phyloP scores from a whole-genome alignment of 2,797 vertebrate genomes.

The Cryptoprocta ferox region DNA sequence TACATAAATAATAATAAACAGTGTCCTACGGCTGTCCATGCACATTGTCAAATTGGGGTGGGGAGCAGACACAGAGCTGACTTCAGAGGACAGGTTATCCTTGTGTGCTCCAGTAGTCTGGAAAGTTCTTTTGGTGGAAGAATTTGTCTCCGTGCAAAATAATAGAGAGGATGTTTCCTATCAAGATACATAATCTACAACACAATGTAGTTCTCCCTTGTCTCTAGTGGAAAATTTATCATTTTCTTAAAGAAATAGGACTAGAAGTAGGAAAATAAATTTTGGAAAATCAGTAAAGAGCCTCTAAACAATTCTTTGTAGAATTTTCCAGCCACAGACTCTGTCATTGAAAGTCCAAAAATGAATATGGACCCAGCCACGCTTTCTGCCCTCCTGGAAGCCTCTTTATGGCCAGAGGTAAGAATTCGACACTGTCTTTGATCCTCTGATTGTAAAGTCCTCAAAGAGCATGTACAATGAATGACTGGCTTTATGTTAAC shows the following conservation, averaged over 20 bases:
- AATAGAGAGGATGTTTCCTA: neutral
- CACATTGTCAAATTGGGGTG: too few species aligned
- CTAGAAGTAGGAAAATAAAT: neutral
- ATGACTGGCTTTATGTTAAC: neutral
- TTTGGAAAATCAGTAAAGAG: neutral
- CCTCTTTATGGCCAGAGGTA: neutral
- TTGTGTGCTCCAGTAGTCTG: neutral
- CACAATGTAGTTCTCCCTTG: neutral
- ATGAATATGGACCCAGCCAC: neutral
- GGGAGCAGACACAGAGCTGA: neutral
- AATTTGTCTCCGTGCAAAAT: neutral
- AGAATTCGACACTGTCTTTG: neutral
- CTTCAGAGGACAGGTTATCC: neutral
- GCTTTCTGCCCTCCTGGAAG: neutral
- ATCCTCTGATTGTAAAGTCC: neutral
- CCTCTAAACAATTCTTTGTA: neutral
- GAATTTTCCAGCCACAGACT: neutral
- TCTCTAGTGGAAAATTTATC: neutral
- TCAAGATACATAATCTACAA: accelerated
- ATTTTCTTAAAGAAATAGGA: neutral
- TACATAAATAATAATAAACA: too few species aligned
- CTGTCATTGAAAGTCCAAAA: neutral
- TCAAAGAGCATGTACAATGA: neutral
- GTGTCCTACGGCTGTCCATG: neutral
- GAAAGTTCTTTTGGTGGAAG: neutral